Conservation (phyloP, 2,113 vertebrate species). For the Hippocampus zosterae region DNA sequence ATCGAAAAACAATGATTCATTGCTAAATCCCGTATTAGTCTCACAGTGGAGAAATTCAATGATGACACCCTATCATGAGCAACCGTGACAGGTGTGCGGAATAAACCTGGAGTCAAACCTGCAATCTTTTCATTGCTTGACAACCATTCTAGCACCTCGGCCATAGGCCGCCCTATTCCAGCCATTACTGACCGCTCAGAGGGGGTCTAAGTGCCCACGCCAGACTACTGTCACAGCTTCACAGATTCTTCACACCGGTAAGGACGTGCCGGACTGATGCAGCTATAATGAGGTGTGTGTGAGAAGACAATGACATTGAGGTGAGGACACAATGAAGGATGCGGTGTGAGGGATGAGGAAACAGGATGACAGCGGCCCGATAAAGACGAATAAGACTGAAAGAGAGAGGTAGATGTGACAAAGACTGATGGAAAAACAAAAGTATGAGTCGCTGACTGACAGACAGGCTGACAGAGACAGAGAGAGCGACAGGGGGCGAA, state of each 20-base stretch:
- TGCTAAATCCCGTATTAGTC: neutral
- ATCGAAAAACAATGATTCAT: neutral
- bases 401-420: slow-evolving; percentile 31
- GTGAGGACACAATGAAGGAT: slow-evolving; percentile 14
- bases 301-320: slow-evolving; percentile 9
- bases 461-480: slow-evolving; percentile 41
- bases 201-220: slow-evolving; percentile 39
- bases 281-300: slow-evolving; percentile 39
- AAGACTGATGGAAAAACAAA: slow-evolving; percentile 33
- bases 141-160: neutral
- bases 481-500: slow-evolving; percentile 37
- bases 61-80: neutral
- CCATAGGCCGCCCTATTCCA: neutral
- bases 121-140: neutral
- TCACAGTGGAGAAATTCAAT: neutral
- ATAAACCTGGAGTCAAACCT: neutral
- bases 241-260: slow-evolving; percentile 38
- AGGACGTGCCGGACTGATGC: slow-evolving; percentile 40
- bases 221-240: slow-evolving; percentile 41
- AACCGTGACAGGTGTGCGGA: neutral
- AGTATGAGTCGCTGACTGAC: slow-evolving; percentile 41
- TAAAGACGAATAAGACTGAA: slow-evolving; percentile 31
- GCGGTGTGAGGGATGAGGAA: slow-evolving; percentile 21
- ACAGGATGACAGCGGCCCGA: slow-evolving; percentile 22
- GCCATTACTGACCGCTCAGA: slow-evolving; percentile 47